These are phyloP conservation scores for Cyaniris semiargus DNA, from an alignment of 2,888 invertebrate species.

Conservation along the genomic window DNA sequence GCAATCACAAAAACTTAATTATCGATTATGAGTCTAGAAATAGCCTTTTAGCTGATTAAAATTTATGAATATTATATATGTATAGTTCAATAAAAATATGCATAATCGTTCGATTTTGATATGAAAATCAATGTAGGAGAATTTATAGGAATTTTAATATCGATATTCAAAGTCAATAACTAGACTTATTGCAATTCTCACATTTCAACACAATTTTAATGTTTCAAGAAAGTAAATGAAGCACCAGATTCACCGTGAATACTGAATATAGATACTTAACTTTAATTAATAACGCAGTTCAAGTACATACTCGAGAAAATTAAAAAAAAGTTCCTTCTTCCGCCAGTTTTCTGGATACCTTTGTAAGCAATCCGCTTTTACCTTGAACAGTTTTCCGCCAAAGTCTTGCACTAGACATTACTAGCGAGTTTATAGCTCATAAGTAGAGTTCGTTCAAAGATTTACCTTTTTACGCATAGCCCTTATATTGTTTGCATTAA, in stretches of 20 bases:
- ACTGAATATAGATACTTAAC: no score
- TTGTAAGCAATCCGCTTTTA: no score
- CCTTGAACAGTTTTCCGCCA: no score
- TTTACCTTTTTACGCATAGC: not conserved
- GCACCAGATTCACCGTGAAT: no score
- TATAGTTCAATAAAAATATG: not conserved
- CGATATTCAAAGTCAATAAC: no score
- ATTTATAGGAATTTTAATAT: not conserved
- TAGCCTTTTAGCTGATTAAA: not conserved
- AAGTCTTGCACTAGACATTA: not conserved
- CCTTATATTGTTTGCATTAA: not conserved
- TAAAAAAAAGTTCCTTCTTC: no score
- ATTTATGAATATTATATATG: not conserved
- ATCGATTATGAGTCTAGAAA: not conserved
- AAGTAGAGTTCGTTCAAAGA: not conserved
- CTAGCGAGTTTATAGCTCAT: not conserved
- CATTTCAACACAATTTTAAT: no score
- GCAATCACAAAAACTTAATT: conserved; percentile 13
- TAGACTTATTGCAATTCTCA: no score
- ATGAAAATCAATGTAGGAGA: not conserved
- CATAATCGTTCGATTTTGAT: not conserved
- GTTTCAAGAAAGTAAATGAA: no score
- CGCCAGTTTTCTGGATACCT: no score
- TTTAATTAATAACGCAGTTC: no score
- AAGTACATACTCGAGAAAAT: no score